Evolutionary conservation across 2,888 invertebrate genomes (phyloP).

Genomic region (Diarsia rubi): DNA sequence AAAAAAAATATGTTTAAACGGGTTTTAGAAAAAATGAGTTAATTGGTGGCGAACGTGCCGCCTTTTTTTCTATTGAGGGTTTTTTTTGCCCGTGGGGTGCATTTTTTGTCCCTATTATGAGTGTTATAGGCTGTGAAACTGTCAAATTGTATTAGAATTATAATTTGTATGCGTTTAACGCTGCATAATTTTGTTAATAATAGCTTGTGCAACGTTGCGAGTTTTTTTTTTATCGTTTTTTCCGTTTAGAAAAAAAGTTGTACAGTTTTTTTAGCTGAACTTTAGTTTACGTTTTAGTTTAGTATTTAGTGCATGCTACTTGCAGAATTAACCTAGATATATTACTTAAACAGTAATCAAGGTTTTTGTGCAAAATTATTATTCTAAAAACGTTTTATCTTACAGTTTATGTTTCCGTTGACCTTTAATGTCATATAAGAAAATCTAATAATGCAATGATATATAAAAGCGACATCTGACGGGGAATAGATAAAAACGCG

Average conservation of each 20-base stretch:
- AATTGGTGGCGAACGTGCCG: slow-evolving; percentile 88
- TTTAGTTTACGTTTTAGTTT: too few species aligned
- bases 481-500: slow-evolving; percentile 43
- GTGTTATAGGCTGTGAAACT: slow-evolving; percentile 59
- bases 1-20: slow-evolving; percentile 79
- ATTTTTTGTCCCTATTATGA: slow-evolving; percentile 86
- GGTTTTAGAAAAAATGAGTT: slow-evolving; percentile 80
- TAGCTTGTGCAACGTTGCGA: slow-evolving; percentile 28
- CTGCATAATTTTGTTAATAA: slow-evolving; percentile 73
- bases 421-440: slow-evolving; percentile 52
- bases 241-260: background rate
- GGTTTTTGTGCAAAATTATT: background rate
- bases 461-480: slow-evolving; percentile 61
- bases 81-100: slow-evolving; percentile 80
- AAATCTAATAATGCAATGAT: slow-evolving; percentile 9
- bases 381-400: slow-evolving; percentile 19
- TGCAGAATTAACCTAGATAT: background rate
- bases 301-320: background rate
- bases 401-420: slow-evolving; percentile 24
- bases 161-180: slow-evolving; percentile 77
- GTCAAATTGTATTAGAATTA: slow-evolving; percentile 85
- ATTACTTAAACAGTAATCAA: background rate
- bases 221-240: slow-evolving; percentile 17
- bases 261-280: background rate
- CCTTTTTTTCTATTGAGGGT: slow-evolving; percentile 76